A percentile compares a stretch with the other conserved stretches of the same genome.
Evolutionary conservation across 2,797 vertebrate species (phyloP).

Genomic region (Notamacropus eugenii): DNA sequence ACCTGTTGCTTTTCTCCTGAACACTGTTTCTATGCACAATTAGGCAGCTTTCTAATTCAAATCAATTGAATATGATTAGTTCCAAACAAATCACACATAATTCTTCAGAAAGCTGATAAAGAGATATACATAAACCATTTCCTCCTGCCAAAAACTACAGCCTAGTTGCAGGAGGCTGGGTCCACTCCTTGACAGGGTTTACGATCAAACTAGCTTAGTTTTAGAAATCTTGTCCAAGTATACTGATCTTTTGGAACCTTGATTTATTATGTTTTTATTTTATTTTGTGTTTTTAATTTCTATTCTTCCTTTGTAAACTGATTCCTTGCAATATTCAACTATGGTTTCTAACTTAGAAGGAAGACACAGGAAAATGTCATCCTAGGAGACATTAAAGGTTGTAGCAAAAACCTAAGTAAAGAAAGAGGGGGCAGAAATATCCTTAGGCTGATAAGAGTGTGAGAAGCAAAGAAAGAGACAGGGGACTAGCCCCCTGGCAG

Average conservation of each 20-base stretch:
- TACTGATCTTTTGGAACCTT: not conserved
- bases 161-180: not conserved
- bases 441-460: not conserved
- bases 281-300: not conserved
- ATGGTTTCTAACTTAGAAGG: not conserved
- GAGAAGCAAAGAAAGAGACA: not conserved
- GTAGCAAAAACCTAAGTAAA: not conserved
- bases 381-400: not conserved
- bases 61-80: not conserved
- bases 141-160: not conserved
- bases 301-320: not conserved
- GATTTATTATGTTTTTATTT: not conserved
- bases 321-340: not conserved
- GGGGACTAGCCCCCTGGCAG: not conserved
- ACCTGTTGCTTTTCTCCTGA: not conserved
- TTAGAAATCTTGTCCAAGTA: not conserved
- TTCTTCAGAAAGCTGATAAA: not conserved
- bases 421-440: not conserved
- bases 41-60: not conserved
- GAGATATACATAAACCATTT: not conserved
- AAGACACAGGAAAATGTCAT: not conserved
- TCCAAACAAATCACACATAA: not conserved
- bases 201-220: not conserved
- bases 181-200: not conserved
- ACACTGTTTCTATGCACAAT: not conserved